Evolutionary conservation across 1,140 invertebrate genomes (phyloP).

Genomic region (Pogonus chalceus): DNA sequence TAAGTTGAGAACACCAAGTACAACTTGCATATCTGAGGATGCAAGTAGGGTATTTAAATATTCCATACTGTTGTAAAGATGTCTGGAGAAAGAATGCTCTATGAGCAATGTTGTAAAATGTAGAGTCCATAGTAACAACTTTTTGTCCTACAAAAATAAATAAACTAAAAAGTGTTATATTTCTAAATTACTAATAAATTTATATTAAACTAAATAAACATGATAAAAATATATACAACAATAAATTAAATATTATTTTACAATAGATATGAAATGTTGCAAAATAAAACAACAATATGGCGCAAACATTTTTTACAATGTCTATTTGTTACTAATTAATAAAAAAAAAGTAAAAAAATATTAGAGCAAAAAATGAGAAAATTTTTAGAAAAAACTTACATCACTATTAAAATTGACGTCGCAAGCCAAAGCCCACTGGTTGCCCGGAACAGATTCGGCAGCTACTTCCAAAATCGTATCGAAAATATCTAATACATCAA

Average conservation of each 20-base stretch:
- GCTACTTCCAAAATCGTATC: slow-evolving; percentile 73
- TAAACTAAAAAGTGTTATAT: slow-evolving; percentile 4
- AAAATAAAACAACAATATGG: too few species aligned
- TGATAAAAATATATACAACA: too few species aligned
- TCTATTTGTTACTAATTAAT: too few species aligned
- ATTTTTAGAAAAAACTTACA: slow-evolving; percentile 43
- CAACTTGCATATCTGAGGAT: slow-evolving; percentile 78
- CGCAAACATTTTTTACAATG: too few species aligned
- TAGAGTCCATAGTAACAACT: slow-evolving; percentile 65
- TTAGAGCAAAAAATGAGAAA: too few species aligned
- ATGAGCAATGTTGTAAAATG: slow-evolving; percentile 80
- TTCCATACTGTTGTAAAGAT: slow-evolving; percentile 87
- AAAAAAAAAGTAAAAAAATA: too few species aligned
- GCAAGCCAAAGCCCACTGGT: slow-evolving; percentile 69
- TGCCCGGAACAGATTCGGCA: slow-evolving; percentile 50
- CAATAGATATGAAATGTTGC: too few species aligned
- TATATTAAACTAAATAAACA: too few species aligned
- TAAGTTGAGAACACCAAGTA: slow-evolving; percentile 77
- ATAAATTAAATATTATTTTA: too few species aligned
- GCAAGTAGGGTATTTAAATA: slow-evolving; percentile 72
- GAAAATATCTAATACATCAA: slow-evolving; percentile 75
- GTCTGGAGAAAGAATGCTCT: slow-evolving; percentile 83
- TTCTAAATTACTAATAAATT: too few species aligned
- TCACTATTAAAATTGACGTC: slow-evolving; percentile 57
- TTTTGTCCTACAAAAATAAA: slow-evolving; percentile 51